Base-by-base conservation (phyloP, 2,113 vertebrate genomes). In the Elachura formosa region DNA sequence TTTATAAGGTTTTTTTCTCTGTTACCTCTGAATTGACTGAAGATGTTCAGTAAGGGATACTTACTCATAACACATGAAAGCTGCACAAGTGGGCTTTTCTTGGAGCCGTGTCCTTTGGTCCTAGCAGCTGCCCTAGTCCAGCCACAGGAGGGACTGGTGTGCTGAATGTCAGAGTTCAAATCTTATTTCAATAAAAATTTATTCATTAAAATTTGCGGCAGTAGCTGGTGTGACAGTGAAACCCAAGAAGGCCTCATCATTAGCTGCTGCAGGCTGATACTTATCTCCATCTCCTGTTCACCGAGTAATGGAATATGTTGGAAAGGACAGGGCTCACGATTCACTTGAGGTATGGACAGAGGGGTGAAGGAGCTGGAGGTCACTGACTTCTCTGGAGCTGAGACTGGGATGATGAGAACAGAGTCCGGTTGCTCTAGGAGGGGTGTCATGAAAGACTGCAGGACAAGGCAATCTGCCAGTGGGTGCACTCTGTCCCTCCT, bases 401-500 rank as follows among this genome's bases (percentile, higher is more conserved):
- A 40, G 79, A 17, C 41, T 86, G 56, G 31, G 20, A 28, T 2
- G 2, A 18, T 18, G 75, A 48, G 25, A 26, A 4, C 31, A 76
- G 48, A 5, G n/a, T 21, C 52, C 67, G 51, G 12, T 16, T 76
- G 38, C 29, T 71, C 38, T 61, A 45, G 74, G 25, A 54, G 26
- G 31, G 2, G 2, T 46, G 31, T 11, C 5, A 5, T 8, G 29
- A 48, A 61, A 40, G 48, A 8, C 14, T 9, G 33, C 56, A 84
- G 51, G 54, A 18, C 45, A 71, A 41, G 26, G 16, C 14, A 61
- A 4, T 41, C 71, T 82, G 49, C 49, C 23, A 26, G 14, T 8
- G 24, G 0, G 0, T 4, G 12, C 33, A 22, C 15, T 34, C 16
- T 12, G 1, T n/a, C 34, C 6, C 22, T 66, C 17, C 62, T 38